Percentiles rank a stretch among this genome's conserved stretches.
These are phyloP conservation scores for Microchirus variegatus DNA, from an alignment of 2,797 vertebrate genomes.

Conservation along the genomic window DNA sequence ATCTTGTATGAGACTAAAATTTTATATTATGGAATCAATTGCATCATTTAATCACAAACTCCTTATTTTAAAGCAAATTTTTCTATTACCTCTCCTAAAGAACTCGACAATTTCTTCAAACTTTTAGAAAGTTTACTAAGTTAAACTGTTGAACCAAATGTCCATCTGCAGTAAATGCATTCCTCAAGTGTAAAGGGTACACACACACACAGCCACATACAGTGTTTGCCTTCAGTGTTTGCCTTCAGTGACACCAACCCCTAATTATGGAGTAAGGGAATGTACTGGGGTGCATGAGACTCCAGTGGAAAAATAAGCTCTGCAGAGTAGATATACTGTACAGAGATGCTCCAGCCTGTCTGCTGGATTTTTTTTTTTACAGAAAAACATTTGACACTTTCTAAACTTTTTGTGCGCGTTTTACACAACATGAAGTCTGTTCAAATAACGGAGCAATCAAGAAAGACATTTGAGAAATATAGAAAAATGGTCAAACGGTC, in stretches of 20 bases:
- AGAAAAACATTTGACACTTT: conserved; percentile 52
- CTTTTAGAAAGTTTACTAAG: not conserved
- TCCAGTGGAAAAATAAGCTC: conserved; percentile 48
- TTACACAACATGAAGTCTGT: conserved; percentile 26
- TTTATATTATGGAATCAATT: not conserved
- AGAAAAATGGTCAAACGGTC: conserved; percentile 51
- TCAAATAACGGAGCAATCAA: conserved; percentile 31
- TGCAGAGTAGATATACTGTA: conserved; percentile 27
- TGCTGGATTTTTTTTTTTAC: conserved; percentile 47
- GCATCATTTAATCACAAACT: not conserved
- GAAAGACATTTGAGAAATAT: conserved; percentile 26
- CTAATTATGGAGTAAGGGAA: conserved; percentile 60
- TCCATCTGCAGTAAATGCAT: conserved; percentile 27
- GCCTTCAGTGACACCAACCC: conserved; percentile 51
- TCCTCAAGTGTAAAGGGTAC: conserved; percentile 3
- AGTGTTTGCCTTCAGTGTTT: conserved; percentile 41
- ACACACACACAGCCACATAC: conserved; percentile 14
- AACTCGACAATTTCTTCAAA: not conserved
- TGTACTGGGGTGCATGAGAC: conserved; percentile 40
- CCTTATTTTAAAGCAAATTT: not conserved
- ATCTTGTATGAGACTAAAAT: not conserved
- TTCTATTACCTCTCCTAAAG: not conserved
- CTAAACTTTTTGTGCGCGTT: conserved; percentile 20
- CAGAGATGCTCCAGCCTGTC: conserved; percentile 17
- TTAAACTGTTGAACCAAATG: conserved; percentile 10